phyloP scores from a whole-genome alignment of 2,797 vertebrate species.

The Syngnathus acus region DNA sequence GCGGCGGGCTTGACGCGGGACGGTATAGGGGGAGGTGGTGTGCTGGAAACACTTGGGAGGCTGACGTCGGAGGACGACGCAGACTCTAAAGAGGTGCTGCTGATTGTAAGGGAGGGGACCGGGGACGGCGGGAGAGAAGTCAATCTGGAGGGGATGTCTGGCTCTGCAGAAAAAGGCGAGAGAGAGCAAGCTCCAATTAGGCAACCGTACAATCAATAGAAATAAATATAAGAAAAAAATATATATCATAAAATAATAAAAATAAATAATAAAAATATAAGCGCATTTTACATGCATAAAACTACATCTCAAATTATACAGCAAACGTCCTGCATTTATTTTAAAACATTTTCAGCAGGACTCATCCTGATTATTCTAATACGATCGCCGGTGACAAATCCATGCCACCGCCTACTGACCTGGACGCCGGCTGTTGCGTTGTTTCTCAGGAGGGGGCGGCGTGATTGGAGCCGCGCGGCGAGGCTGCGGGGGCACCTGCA shows the following conservation, averaged over 20 bases:
- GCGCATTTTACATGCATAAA: too few relatives aligned
- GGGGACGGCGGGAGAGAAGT: conserved; percentile 71
- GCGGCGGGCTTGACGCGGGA: conserved; percentile 73
- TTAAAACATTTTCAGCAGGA: conserved; percentile 8
- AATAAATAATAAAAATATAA: too few relatives aligned
- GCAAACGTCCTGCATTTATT: too few relatives aligned
- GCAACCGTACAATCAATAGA: conserved; percentile 9
- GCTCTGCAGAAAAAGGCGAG: conserved; percentile 42
- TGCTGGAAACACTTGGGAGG: conserved; percentile 78
- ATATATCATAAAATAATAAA: too few relatives aligned
- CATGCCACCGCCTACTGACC: conserved; percentile 42
- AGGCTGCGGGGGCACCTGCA: conserved; percentile 82
- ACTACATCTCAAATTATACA: too few relatives aligned
- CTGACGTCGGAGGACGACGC: conserved; percentile 73
- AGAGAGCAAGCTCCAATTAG: conserved; percentile 44
- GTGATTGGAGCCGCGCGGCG: conserved; percentile 79
- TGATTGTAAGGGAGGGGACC: conserved; percentile 74
- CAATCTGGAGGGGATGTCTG: conserved; percentile 57
- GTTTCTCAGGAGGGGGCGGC: conserved; percentile 88
- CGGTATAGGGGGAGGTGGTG: conserved; percentile 85
- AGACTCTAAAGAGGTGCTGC: conserved; percentile 82
- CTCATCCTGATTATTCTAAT: neutral
- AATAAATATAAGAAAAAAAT: too few relatives aligned
- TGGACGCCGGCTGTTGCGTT: conserved; percentile 55
- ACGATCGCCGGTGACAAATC: neutral